Base-by-base conservation (phyloP, 2,888 invertebrate species). In the Folsomia candida region DNA sequence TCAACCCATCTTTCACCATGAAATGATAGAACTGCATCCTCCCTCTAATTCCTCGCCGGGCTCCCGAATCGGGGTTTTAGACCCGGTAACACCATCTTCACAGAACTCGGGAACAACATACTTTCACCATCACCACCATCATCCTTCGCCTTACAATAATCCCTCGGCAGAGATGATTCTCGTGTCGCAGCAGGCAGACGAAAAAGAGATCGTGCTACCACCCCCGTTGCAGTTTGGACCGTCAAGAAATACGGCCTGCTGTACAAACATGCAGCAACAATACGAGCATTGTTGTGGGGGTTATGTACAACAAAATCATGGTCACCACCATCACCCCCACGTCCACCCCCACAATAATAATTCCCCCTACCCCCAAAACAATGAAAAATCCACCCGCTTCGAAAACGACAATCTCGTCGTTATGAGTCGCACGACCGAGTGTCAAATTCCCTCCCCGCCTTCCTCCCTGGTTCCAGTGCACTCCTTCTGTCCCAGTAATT, bases 11-110 rank as follows among this genome's bases (percentile, higher is more conserved):
- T 54, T 54, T 54, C 54, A 54, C 22, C 51, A 64, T 22, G 70
- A 70, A 26, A 70, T 70, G 65, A 63, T 70, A 2, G 65, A 70
- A 22, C 54, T 70, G 0, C 66, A 59, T 4, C 59, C 37, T 9
- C 70, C 64, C 6, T n/a, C 54, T 20, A 54, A 54, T 37, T 37
- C 37, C 37, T 14, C 37, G 37, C 14, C 37, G 6, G 4, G 18
- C 11, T 64, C 63, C 37, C 61, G 61, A 61, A 27, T 61, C 9
- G 61, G 61, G 27, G 61, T 61, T 27, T 27, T 61, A 22, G 61
- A 61, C 18, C 28, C 63, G 51, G 37, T 64, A 25, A 51, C 37
- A 24, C 51, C 47, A 64, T 64, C 63, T 64, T 64, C 51, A 24
- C 20, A 9, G 18, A 47, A 4, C 22, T 64, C 63, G 20, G 51